These are phyloP conservation scores for Phytoseiulus persimilis DNA, from an alignment of 2,888 invertebrate species.

Conservation along the genomic window DNA sequence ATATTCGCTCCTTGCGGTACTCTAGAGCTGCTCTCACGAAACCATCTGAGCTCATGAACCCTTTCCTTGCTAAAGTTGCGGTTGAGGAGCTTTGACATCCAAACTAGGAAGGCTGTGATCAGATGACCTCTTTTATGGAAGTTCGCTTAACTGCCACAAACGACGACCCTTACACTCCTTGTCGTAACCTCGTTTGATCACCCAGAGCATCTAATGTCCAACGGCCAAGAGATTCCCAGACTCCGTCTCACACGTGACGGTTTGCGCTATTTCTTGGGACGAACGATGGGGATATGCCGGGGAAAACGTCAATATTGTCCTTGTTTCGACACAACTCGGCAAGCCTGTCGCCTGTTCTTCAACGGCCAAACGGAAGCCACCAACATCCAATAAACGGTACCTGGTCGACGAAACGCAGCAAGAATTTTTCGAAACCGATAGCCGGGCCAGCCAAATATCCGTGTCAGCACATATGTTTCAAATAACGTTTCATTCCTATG, in stretches of 20 bases:
- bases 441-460: not conserved
- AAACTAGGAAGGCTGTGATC: not conserved
- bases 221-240: not conserved
- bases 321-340: not conserved
- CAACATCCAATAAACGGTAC: not conserved
- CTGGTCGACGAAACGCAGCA: not conserved
- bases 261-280: not conserved
- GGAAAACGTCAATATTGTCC: not conserved
- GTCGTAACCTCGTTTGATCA: not conserved
- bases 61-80: not conserved
- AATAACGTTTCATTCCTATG: not conserved
- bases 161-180: not conserved
- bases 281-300: not conserved
- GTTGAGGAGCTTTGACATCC: not conserved
- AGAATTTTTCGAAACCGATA: not conserved
- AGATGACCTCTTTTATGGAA: not conserved
- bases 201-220: not conserved
- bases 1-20: not conserved
- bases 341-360: not conserved
- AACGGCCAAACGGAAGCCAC: not conserved
- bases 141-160: not conserved
- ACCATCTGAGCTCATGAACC: not conserved
- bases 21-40: not conserved
- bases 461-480: not conserved
- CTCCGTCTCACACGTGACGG: not conserved